Conservation (phyloP, 1,140 invertebrate genomes). For the Druon quercuslanigerum region DNA sequence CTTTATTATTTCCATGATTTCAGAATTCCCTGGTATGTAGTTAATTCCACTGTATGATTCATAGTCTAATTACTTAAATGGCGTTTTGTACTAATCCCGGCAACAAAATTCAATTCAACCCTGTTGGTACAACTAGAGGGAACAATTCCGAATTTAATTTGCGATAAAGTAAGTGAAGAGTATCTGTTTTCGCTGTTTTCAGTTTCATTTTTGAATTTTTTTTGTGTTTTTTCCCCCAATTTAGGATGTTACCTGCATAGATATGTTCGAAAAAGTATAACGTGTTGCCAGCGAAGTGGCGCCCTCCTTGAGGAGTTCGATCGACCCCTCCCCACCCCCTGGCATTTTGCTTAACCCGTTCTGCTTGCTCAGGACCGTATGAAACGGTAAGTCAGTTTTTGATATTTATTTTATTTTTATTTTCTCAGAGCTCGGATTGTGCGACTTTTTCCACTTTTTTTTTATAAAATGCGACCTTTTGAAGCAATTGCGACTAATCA, state of each 20-base stretch:
- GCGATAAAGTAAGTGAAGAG: neutral
- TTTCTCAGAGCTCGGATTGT: too few relatives aligned
- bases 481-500: too few relatives aligned
- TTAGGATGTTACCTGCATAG: constrained; percentile 3
- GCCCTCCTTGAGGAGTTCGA: constrained; percentile 66
- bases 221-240: neutral
- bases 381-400: neutral
- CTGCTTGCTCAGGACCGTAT: constrained; percentile 13
- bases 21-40: neutral
- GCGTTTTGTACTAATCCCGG: neutral
- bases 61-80: neutral
- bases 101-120: neutral
- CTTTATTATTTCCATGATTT: neutral
- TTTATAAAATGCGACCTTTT: too few relatives aligned
- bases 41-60: neutral
- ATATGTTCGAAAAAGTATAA: constrained; percentile 41
- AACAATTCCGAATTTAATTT: neutral
- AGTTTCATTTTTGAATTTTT: neutral
- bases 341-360: constrained; percentile 21
- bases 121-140: neutral
- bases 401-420: neutral
- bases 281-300: constrained; percentile 61
- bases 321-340: constrained; percentile 47
- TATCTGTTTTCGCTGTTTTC: neutral
- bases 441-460: too few relatives aligned